Conservation (phyloP, 2,113 vertebrate species). For the Semnopithecus entellus region DNA sequence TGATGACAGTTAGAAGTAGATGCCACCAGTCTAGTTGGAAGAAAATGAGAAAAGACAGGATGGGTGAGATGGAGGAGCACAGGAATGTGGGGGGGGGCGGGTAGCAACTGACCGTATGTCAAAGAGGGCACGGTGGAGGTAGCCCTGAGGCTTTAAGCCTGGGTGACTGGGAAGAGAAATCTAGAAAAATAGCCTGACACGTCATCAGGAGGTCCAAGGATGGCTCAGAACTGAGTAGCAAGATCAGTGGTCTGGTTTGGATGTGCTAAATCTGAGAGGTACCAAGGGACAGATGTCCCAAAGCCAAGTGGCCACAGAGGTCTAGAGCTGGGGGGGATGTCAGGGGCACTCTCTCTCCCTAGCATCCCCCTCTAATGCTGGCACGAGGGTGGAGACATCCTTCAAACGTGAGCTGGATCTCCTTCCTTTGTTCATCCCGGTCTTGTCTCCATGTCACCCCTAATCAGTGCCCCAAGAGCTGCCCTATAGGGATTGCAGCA, state of each 20-base stretch:
- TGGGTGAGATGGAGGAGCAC: accelerated
- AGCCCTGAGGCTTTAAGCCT: neutral
- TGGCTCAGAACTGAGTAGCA: neutral
- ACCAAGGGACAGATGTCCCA: no score
- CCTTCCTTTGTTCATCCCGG: accelerated
- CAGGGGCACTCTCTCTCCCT: neutral
- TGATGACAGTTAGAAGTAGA: neutral
- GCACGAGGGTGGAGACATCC: neutral
- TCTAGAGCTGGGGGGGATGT: no score
- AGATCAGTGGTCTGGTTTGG: neutral
- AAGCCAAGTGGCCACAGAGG: neutral
- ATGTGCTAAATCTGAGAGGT: neutral
- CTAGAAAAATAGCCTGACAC: neutral
- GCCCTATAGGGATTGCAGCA: accelerated
- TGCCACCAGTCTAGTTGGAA: neutral
- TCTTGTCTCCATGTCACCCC: neutral
- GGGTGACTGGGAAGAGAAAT: neutral
- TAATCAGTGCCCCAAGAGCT: neutral
- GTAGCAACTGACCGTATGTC: accelerated
- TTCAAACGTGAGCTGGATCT: no score
- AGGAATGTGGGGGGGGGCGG: accelerated
- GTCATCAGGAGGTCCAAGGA: neutral
- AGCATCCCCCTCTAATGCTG: accelerated
- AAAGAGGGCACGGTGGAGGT: neutral
- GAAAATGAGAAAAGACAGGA: neutral